Evolutionary conservation across 2,888 invertebrate genomes (phyloP).

Genomic region (Cheilosia impressa): DNA sequence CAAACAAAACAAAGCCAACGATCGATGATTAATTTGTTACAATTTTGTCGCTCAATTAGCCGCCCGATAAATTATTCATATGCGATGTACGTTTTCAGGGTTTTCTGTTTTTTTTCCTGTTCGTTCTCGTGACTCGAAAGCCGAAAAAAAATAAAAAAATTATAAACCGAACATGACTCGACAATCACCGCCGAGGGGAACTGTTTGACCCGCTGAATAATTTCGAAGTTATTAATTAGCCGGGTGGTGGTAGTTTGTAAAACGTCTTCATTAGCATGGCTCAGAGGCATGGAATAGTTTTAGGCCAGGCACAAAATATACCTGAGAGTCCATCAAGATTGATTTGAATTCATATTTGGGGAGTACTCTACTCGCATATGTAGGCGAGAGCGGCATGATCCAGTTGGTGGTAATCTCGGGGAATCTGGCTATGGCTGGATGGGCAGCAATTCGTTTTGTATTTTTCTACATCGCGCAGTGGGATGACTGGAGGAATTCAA

Average conservation of each 20-base stretch:
- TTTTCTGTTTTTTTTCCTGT: conserved; percentile 21
- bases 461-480: conserved; percentile 35
- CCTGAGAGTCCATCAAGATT: conserved; percentile 29
- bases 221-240: conserved; percentile 69
- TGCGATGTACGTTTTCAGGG: conserved; percentile 43
- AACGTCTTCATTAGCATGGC: conserved; percentile 72
- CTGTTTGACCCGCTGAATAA: conserved; percentile 67
- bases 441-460: conserved; percentile 13
- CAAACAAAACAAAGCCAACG: conserved; percentile 36
- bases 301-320: neutral
- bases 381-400: conserved; percentile 22
- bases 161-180: conserved; percentile 64
- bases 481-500: conserved; percentile 20
- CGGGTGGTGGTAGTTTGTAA: conserved; percentile 66
- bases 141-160: conserved; percentile 5
- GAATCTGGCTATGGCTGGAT: conserved; percentile 52
- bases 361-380: neutral
- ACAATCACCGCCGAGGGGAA: conserved; percentile 62
- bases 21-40: conserved; percentile 70
- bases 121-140: conserved; percentile 41
- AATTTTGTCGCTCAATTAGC: conserved; percentile 70
- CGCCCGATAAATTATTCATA: conserved; percentile 64
- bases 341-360: conserved; percentile 16
- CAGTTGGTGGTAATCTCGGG: conserved; percentile 53
- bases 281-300: conserved; percentile 50